These are phyloP conservation scores for Falcaria lacertinaria DNA, from an alignment of 2,888 invertebrate genomes.

Conservation along the genomic window DNA sequence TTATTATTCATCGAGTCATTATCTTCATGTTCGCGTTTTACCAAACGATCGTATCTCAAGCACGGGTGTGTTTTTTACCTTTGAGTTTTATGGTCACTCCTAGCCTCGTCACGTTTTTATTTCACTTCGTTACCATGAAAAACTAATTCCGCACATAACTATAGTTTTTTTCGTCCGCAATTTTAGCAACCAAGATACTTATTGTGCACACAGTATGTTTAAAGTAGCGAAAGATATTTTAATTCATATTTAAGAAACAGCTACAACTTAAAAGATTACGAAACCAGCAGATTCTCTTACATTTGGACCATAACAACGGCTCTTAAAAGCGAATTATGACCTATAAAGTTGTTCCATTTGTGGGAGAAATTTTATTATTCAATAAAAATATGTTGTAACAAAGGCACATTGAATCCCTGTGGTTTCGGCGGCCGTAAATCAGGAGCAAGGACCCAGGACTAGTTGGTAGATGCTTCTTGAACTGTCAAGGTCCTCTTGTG, in stretches of 20 bases:
- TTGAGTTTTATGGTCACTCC: slow-evolving; percentile 61
- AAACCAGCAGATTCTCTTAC: slow-evolving; percentile 17
- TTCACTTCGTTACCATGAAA: too few relatives aligned
- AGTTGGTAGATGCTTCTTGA: slow-evolving; percentile 62
- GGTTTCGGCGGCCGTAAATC: slow-evolving; percentile 74
- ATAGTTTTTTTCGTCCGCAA: too few relatives aligned
- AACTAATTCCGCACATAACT: too few relatives aligned
- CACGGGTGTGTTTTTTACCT: slow-evolving; percentile 71
- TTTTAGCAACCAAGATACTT: too few relatives aligned
- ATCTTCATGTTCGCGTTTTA: slow-evolving; percentile 71
- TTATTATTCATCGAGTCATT: slow-evolving; percentile 79
- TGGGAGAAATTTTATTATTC: slow-evolving; percentile 74
- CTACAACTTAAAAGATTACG: slow-evolving; percentile 14
- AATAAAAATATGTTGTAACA: slow-evolving; percentile 72
- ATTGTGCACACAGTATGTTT: too few relatives aligned
- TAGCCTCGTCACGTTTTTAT: slow-evolving; percentile 67
- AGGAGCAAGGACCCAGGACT: slow-evolving; percentile 66
- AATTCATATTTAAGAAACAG: slow-evolving; percentile 2
- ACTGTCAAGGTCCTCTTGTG: slow-evolving; percentile 71
- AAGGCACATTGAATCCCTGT: slow-evolving; percentile 73
- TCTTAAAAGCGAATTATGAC: slow-evolving; percentile 67
- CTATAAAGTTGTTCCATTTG: slow-evolving; percentile 73
- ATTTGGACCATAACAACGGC: slow-evolving; percentile 40
- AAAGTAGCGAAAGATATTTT: too few relatives aligned
- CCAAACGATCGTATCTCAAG: slow-evolving; percentile 62